These are phyloP conservation scores for Drosophila cyrtoloma DNA, from an alignment of 2,888 invertebrate species.

Conservation along the genomic window DNA sequence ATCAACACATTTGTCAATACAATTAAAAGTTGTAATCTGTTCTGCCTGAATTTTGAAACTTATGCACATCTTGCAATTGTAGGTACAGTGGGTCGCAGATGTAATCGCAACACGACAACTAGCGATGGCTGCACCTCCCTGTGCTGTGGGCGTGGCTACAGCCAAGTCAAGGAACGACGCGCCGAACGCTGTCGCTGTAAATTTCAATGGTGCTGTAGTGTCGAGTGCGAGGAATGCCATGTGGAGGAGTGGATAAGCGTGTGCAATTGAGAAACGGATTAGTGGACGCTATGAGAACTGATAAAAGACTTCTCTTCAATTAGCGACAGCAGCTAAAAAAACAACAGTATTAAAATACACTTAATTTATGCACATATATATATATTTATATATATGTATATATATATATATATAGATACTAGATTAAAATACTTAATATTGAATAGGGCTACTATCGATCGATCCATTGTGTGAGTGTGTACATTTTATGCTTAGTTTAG, in stretches of 20 bases:
- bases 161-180: constrained; percentile 91
- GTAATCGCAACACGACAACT: constrained; percentile 90
- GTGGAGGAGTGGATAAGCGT: constrained; percentile 95
- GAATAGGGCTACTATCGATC: constrained; percentile 36
- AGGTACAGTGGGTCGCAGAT: constrained; percentile 91
- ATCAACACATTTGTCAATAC: neutral
- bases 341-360: constrained; percentile 37
- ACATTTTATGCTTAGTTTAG: constrained; percentile 59
- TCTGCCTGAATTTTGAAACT: neutral
- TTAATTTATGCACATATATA: constrained; percentile 39
- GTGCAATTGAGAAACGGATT: constrained; percentile 89
- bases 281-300: constrained; percentile 27
- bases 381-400: constrained; percentile 24
- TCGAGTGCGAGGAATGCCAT: constrained; percentile 94
- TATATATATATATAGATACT: constrained; percentile 18
- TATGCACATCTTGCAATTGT: neutral
- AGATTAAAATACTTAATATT: constrained; percentile 47
- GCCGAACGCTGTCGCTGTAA: constrained; percentile 94
- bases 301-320: constrained; percentile 49
- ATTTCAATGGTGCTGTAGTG: constrained; percentile 97
- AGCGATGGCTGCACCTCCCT: constrained; percentile 93
- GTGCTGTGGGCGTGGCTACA: constrained; percentile 96
- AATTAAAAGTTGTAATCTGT: neutral
- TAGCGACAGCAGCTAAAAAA: constrained; percentile 31
- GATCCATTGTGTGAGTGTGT: constrained; percentile 43